Evolutionary conservation across 92 coral and sea anemone species (phyloP), one percentile per base, ranked within the genome.

Genomic region (Porites lobata): DNA sequence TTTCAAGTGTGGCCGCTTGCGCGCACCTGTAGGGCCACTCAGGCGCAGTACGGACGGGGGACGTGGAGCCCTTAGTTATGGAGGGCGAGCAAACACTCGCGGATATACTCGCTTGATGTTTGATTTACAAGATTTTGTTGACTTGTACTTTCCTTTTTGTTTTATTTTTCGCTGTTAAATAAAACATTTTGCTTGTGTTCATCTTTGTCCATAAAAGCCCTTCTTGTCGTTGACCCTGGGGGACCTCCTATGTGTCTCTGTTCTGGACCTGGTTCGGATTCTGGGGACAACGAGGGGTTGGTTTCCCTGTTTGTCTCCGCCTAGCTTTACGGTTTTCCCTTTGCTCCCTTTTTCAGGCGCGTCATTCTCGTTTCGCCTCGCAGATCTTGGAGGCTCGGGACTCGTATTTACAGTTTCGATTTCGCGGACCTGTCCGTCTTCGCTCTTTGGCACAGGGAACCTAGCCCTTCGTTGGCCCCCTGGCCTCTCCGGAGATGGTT

Each of bases 201-300:
- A 24, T 6, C 24, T 69, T 32, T 69, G 9, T 68, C 3, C 12
- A 61, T 14, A 29, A 29, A 29, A 29, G 32, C 32, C 32, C 32
- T 29, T 29, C 32, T 29, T 2, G 6, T 17, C 71, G 86, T 87
- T 87, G 91, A 87, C 86, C 86, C 78, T 66, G 77, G 85, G 80
- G 77, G 54, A 75, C 72, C 80, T 78, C 24, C 80, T 79, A 70
- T 68, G 85, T 58, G 85, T 74, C 90, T 78, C 90, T 65, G 71
- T 86, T 86, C 87, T 69, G 91, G 87, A 65, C 84, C 68, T 52
- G 17, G 79, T 72, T 81, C 85, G 82, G 78, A 88, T 65, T 66
- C 77, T 70, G 69, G 92, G 91, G 83, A 82, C 92, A 82, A 82
- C 87, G 87, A 51, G 80, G 61, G 78, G 78, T 52, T 50, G 62